Evolutionary conservation across 2,113 vertebrate species (phyloP).

Genomic region (Tragelaphus imberbis): DNA sequence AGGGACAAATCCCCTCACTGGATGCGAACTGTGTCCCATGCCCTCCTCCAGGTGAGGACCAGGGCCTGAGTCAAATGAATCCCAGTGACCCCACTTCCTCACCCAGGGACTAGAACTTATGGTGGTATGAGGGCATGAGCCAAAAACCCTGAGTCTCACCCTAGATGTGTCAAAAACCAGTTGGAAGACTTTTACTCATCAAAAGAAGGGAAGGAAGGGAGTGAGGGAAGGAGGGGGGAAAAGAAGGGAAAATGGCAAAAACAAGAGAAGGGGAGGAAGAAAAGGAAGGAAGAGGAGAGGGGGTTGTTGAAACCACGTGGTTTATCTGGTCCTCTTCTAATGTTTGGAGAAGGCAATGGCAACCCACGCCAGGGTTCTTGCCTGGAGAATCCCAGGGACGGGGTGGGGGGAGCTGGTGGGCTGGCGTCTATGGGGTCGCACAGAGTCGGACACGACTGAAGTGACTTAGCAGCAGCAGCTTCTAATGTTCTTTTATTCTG

Average conservation of each 20-base stretch:
- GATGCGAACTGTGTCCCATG: accelerated
- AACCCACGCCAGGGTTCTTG: too few relatives aligned
- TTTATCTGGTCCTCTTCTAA: background rate
- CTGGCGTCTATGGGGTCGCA: too few relatives aligned
- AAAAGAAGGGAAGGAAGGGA: background rate
- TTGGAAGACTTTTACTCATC: background rate
- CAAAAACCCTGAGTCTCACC: background rate
- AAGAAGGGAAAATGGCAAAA: background rate
- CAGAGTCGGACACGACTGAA: too few relatives aligned
- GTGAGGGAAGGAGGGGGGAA: too few relatives aligned
- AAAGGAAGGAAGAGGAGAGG: background rate
- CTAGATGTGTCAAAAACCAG: too few relatives aligned
- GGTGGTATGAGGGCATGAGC: background rate
- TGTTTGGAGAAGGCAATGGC: too few relatives aligned
- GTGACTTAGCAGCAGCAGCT: too few relatives aligned
- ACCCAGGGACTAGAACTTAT: too few relatives aligned
- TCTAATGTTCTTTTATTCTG: accelerated
- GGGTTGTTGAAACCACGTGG: background rate
- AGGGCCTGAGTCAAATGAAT: background rate
- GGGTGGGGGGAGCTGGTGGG: too few relatives aligned
- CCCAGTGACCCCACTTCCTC: background rate
- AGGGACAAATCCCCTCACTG: accelerated
- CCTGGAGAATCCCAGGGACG: too few relatives aligned
- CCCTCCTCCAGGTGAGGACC: accelerated
- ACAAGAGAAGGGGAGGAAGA: background rate